Evolutionary conservation across 2,888 invertebrate species (phyloP).

Genomic region (Glyphotaelius pellucidus): DNA sequence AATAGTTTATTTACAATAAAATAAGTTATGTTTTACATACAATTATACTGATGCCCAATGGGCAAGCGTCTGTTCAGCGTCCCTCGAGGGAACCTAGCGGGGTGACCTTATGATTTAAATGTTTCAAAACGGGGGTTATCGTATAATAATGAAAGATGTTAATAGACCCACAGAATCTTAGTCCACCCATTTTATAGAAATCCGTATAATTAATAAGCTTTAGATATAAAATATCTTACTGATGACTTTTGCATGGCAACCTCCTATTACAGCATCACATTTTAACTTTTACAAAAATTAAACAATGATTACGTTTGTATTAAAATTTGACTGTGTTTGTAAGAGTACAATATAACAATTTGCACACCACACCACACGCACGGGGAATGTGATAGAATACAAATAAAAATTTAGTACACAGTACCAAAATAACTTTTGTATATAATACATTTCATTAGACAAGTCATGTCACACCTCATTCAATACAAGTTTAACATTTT

Average conservation of each 20-base stretch:
- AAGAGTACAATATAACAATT: slow-evolving; percentile 54
- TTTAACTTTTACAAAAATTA: slow-evolving; percentile 64
- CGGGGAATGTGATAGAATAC: slow-evolving; percentile 65
- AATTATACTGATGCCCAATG: not conserved
- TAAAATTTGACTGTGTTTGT: slow-evolving; percentile 52
- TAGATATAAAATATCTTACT: slow-evolving; percentile 65
- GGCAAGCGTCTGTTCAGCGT: not conserved
- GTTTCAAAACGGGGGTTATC: not conserved
- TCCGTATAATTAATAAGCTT: slow-evolving; percentile 54
- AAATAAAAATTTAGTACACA: slow-evolving; percentile 65
- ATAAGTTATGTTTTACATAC: not conserved
- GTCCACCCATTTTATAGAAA: slow-evolving; percentile 19
- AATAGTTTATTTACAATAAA: not conserved
- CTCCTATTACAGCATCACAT: slow-evolving; percentile 60
- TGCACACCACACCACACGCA: slow-evolving; percentile 57
- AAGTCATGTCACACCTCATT: slow-evolving; percentile 60
- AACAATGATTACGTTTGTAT: slow-evolving; percentile 52
- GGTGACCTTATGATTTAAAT: not conserved
- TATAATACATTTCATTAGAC: slow-evolving; percentile 65
- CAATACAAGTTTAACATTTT: slow-evolving; percentile 55
- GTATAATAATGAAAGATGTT: slow-evolving; percentile 2
- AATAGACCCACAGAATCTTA: not conserved
- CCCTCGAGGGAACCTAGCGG: not conserved
- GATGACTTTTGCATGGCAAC: slow-evolving; percentile 65
- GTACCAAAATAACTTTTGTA: slow-evolving; percentile 66